Evolutionary conservation across 1,140 invertebrate genomes (phyloP).

Genomic region (Eupristina koningsbergeri): DNA sequence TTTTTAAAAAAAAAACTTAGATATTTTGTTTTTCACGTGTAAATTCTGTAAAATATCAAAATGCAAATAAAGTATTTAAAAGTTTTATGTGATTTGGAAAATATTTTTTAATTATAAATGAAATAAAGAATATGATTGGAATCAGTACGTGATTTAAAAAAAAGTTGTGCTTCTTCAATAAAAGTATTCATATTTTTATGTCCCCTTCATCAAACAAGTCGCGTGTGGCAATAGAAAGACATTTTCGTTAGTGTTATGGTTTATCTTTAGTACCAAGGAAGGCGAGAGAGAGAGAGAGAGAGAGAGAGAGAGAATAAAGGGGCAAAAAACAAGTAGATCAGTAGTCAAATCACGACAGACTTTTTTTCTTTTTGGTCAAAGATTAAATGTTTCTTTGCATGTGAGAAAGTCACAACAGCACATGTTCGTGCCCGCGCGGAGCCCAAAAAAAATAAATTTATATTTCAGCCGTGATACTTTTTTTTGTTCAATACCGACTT

Average conservation of each 20-base stretch:
- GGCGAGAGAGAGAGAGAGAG: neutral
- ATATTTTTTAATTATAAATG: too few relatives aligned
- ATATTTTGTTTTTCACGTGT: too few relatives aligned
- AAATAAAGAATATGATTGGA: too few relatives aligned
- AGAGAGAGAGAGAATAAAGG: neutral
- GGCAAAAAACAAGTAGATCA: constrained; percentile 11
- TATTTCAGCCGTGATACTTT: neutral
- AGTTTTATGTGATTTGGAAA: too few relatives aligned
- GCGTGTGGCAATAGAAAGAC: neutral
- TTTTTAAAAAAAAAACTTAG: too few relatives aligned
- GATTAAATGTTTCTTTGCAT: neutral
- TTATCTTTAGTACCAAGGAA: neutral
- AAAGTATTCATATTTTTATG: neutral
- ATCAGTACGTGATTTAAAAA: neutral
- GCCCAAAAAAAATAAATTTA: constrained; percentile 30
- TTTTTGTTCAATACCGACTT: neutral
- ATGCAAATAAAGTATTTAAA: too few relatives aligned
- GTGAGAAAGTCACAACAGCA: constrained; percentile 17
- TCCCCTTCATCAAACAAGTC: neutral
- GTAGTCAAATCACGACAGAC: constrained; percentile 19
- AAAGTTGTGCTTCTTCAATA: neutral
- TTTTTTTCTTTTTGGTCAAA: neutral
- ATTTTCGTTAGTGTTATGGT: neutral
- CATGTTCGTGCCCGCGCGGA: neutral
- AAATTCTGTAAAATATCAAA: too few relatives aligned